Base-by-base conservation (phyloP, 2,113 vertebrate species). In the Campylomormyrus tamandua region DNA sequence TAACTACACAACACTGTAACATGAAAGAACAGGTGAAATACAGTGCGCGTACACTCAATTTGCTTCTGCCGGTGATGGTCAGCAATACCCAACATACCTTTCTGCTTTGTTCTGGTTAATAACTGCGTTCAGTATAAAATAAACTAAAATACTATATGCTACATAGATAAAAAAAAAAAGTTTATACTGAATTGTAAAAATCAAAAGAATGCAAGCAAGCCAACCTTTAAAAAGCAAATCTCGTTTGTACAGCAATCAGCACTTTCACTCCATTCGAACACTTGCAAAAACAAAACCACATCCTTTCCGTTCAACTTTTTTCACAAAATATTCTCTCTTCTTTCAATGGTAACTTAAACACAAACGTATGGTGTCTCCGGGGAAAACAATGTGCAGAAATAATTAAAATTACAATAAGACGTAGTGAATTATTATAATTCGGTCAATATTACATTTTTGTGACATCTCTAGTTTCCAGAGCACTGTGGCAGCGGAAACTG, bases 361-460 rank as follows among this genome's bases (percentile, higher is more conserved):
- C 31, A 87, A 87, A 39, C 5, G 17, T 56, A 56, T 53, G 85
- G 85, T 56, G 8, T 35, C 48, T 50, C 49, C 31, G 1, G 48
- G 31, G 17, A 53, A 70, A 70, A 70, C 27, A 50, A 87, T 87
- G 50, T 56, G 50, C 50, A 87, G 48, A 52, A 56, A 53, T 85
- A 46, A 49, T 52, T 87, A 53, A 50, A 87, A 87, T 49, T 87
- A 77, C 35, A 77, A 42, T 77, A 77, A 77, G 50, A 87, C 50
- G 10, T 87, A 87, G 39, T 87, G 85, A 87, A 53, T 87, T 87
- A 87, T 87, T 50, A 52, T 52, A 87, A 87, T 53, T 87, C 85
- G 39, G 83, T 84, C 21, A 87, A 53, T 35, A 19, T 27, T 53
- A 87, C 85, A 87, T 50, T 87, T 48, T 53, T 53, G 50, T 35